Evolutionary conservation across 1,140 invertebrate genomes (phyloP).

Genomic region (Patella vulgata): DNA sequence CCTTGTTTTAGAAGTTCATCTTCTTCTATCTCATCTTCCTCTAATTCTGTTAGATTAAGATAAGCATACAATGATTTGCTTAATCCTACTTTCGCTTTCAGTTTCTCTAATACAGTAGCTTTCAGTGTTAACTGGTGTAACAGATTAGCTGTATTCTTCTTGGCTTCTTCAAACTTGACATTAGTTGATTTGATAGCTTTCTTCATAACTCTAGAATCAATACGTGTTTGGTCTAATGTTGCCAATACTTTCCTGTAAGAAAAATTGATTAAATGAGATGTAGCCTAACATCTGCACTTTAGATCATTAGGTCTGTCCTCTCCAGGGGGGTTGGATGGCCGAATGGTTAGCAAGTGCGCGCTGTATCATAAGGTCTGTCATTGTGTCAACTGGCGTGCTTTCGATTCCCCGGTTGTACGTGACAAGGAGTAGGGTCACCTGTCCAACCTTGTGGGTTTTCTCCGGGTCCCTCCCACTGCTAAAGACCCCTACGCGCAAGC

Average conservation of each 20-base stretch:
- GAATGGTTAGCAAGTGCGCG: too few species aligned
- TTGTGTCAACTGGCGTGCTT: too few species aligned
- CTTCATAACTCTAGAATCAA: constrained; percentile 63
- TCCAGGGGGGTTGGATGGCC: too few species aligned
- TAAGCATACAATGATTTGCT: constrained; percentile 62
- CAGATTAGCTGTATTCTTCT: constrained; percentile 56
- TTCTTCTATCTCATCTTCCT: constrained; percentile 59
- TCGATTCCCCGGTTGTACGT: too few species aligned
- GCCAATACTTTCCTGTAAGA: constrained; percentile 56
- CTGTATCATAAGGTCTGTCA: too few species aligned
- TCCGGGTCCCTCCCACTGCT: too few species aligned
- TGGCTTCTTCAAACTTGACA: constrained; percentile 58
- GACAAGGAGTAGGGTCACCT: too few species aligned
- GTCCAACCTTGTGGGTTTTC: too few species aligned
- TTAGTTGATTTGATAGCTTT: constrained; percentile 60
- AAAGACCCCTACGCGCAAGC: too few species aligned
- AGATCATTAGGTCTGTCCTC: too few species aligned
- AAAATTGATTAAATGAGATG: constrained; percentile 8
- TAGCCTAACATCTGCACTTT: too few species aligned
- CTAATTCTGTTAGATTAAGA: constrained; percentile 63
- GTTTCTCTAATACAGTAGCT: constrained; percentile 62
- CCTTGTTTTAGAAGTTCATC: constrained; percentile 63
- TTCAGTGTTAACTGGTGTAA: constrained; percentile 58
- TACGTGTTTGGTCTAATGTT: constrained; percentile 61
- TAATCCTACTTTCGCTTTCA: constrained; percentile 61